These are phyloP conservation scores for Aegotheles bennettii DNA, from an alignment of 2,113 vertebrate species.

Conservation along the genomic window DNA sequence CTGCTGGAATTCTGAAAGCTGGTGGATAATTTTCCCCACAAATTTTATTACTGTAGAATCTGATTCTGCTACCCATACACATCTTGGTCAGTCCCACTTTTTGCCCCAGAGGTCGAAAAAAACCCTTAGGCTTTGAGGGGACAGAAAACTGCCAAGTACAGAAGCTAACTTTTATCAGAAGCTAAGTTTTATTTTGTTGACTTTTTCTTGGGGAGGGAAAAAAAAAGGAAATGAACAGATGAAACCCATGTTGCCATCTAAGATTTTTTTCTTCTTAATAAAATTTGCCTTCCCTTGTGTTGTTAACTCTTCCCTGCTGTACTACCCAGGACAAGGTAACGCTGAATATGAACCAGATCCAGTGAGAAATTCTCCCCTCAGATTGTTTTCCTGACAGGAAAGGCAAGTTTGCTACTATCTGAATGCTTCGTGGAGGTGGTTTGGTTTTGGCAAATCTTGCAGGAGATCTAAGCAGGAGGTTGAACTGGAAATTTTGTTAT, in stretches of 20 bases:
- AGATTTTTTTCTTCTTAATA: not conserved
- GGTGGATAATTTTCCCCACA: slow-evolving; percentile 11
- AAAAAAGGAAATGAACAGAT: not conserved
- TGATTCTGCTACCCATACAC: not conserved
- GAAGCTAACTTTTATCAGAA: not conserved
- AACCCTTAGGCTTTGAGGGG: not conserved
- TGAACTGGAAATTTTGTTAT: not conserved
- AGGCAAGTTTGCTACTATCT: not conserved
- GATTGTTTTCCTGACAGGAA: not conserved
- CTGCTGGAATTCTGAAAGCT: slow-evolving; percentile 19
- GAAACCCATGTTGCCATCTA: not conserved
- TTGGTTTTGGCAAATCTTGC: not conserved
- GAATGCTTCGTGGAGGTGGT: not conserved
- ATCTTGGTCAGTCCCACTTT: not conserved
- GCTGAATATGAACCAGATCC: not conserved
- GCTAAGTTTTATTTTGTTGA: not conserved
- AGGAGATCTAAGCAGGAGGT: not conserved
- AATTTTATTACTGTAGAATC: slow-evolving; percentile 40
- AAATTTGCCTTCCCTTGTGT: not conserved
- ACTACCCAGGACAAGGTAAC: not conserved
- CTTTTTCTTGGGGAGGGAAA: not conserved
- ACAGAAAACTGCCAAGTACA: not conserved
- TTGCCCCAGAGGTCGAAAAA: not conserved
- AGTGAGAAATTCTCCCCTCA: not conserved
- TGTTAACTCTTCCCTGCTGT: not conserved